Conservation (phyloP, 2,797 vertebrate species). For the Erithacus rubecula region DNA sequence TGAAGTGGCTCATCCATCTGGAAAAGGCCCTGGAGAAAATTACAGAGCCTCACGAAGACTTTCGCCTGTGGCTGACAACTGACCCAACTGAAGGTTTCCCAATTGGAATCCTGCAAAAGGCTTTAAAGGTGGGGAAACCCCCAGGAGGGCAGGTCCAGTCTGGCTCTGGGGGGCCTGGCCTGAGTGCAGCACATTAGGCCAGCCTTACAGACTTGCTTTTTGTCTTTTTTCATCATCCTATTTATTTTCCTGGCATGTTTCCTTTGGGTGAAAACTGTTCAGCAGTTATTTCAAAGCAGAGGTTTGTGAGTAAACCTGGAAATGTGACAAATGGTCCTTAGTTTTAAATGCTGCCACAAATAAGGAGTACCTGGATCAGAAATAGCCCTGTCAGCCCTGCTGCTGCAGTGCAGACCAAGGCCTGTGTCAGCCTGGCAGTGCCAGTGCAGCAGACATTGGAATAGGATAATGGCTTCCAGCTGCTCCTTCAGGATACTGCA, state of each 20-base stretch:
- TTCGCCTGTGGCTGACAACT: slow-evolving; percentile 95
- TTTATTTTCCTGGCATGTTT: background rate
- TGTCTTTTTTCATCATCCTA: background rate
- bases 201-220: background rate
- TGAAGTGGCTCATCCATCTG: slow-evolving; percentile 90
- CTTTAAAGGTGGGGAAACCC: slow-evolving; percentile 80
- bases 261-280: background rate
- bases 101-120: slow-evolving; percentile 92
- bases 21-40: slow-evolving; percentile 92
- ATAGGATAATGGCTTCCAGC: slow-evolving; percentile 34
- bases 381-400: background rate
- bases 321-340: background rate
- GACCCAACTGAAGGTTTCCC: slow-evolving; percentile 92
- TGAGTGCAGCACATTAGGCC: background rate
- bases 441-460: background rate
- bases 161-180: background rate
- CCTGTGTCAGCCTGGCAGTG: background rate
- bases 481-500: slow-evolving; percentile 15
- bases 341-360: background rate
- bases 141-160: background rate
- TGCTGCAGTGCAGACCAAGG: background rate
- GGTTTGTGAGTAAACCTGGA: background rate
- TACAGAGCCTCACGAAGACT: slow-evolving; percentile 86
- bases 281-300: background rate
- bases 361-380: background rate